Evolutionary conservation across 2,113 vertebrate genomes (phyloP), one percentile per base, ranked within the genome.

Genomic region (Notechis scutatus): DNA sequence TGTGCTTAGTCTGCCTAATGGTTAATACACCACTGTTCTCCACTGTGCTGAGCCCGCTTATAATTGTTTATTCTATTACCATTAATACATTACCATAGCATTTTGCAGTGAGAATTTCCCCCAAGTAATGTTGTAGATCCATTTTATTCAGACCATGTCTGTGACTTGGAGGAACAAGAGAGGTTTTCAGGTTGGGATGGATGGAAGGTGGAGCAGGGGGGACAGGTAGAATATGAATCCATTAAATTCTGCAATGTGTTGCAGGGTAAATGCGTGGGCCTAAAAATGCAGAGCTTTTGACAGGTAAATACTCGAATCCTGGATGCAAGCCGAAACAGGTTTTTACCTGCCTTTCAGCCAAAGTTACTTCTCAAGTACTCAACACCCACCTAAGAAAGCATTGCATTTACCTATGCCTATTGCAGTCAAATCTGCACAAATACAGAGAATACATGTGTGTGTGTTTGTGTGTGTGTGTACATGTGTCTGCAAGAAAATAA

Each of bases 261-360:
- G 90, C 94, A 95, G 94, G 85, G 93, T 95, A 90, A 96, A 93
- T 20, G 89, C 94, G 95, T 95, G 94, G 96, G 96, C 94, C 94
- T 92, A 94, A 96, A 96, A 96, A 87, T 96, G 93, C 90, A 94
- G 94, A 91, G 92, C 45, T 93, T 97, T 94, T 59, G 90, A 94
- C 97, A 97, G 95, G 97, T 96, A 97, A 97, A 97, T 96, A 96
- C 96, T 97, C 15, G 94, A 96, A 95, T 97, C 93, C 91, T 81
- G 94, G 94, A 93, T 90, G 92, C 96, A 93, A 97, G 95, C 95
- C 5, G 0, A 10, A 93, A 93, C 96, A 57, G 95, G 97, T 97
- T 97, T 96, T 96, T 93, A 96, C 97, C 95, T 97, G 98, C 93
- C 94, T 93, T 96, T 95, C 74, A 95, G 92, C 92, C 92, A 86